These are phyloP conservation scores for Ceratina calcarata DNA, from an alignment of 1,140 invertebrate genomes.

Conservation along the genomic window DNA sequence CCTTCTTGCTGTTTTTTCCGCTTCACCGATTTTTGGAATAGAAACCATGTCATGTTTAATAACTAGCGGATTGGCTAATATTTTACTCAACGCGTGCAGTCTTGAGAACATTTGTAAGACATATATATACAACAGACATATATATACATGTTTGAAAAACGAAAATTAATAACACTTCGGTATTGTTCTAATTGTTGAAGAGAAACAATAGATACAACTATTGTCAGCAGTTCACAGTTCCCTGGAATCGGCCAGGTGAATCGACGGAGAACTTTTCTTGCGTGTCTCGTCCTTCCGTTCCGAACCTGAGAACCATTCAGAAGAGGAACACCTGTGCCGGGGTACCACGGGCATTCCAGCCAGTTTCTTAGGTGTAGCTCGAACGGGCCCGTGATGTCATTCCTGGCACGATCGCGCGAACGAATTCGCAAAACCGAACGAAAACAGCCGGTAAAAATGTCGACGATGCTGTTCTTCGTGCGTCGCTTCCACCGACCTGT, in stretches of 20 bases:
- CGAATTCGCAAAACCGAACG: conserved; percentile 53
- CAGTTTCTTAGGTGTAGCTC: conserved; percentile 33
- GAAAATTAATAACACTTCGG: conserved; percentile 1
- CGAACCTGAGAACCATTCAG: conserved; percentile 53
- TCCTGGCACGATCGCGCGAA: conserved; percentile 45
- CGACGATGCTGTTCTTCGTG: conserved; percentile 24
- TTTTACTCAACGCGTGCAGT: no score
- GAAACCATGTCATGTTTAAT: no score
- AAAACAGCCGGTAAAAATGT: conserved; percentile 50
- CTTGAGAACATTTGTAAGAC: no score
- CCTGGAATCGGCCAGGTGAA: background rate
- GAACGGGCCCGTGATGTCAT: conserved; percentile 38
- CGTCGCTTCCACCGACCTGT: conserved; percentile 41
- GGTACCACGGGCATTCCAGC: conserved; percentile 23
- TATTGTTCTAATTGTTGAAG: no score
- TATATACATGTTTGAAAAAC: no score
- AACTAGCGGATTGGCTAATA: no score
- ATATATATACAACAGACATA: no score
- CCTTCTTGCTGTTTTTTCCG: no score
- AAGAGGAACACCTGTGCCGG: conserved; percentile 47
- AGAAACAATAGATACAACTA: no score
- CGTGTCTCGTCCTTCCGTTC: conserved; percentile 42
- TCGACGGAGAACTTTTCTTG: conserved; percentile 39
- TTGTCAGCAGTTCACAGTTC: background rate
- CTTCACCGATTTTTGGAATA: background rate